phyloP scores from a whole-genome alignment of 2,113 vertebrate genomes.

The Coracopsis vasa region DNA sequence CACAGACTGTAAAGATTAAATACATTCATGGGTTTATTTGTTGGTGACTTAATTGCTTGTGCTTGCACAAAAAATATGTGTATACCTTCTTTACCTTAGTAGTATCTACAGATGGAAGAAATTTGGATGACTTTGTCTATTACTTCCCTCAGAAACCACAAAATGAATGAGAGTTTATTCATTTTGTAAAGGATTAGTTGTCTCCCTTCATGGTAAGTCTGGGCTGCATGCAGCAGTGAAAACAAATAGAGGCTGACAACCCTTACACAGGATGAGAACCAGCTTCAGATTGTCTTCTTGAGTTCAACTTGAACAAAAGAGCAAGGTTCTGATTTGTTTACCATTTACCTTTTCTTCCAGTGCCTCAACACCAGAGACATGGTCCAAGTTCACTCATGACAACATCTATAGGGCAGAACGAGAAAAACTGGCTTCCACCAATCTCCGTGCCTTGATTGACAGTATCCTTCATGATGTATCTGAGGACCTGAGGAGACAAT shows the following conservation, averaged over 20 bases:
- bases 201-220: background rate
- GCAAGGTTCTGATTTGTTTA: background rate
- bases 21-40: background rate
- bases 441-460: slow-evolving; percentile 79
- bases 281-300: background rate
- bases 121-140: background rate
- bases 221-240: background rate
- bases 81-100: background rate
- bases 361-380: slow-evolving; percentile 75
- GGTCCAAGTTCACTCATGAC: slow-evolving; percentile 83
- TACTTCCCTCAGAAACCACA: background rate
- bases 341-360: slow-evolving; percentile 44
- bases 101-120: background rate
- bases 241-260: background rate
- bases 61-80: background rate
- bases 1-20: background rate
- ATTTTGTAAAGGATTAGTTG: background rate
- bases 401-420: slow-evolving; percentile 77
- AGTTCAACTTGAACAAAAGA: background rate
- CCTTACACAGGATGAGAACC: background rate
- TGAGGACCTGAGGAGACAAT: slow-evolving; percentile 82
- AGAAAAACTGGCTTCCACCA: slow-evolving; percentile 77
- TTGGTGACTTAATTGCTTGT: background rate
- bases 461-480: slow-evolving; percentile 79
- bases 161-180: background rate